A percentile compares a stretch with the other conserved stretches of the same genome.
Conservation (phyloP, 2,113 vertebrate genomes). For the Tyto alba region DNA sequence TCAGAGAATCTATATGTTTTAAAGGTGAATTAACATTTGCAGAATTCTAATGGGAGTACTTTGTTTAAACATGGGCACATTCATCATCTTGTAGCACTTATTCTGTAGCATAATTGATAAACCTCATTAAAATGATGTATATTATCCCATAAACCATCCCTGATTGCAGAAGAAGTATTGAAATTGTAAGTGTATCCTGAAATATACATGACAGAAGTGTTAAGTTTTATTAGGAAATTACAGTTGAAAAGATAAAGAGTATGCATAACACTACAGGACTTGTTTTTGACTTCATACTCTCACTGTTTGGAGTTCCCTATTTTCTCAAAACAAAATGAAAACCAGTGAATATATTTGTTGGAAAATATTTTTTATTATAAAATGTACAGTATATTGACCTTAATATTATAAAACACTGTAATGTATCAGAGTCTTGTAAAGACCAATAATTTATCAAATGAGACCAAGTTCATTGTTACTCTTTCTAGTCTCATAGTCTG, state of each 20-base stretch:
- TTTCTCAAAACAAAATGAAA: neutral
- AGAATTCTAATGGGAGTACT: neutral
- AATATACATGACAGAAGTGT: neutral
- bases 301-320: neutral
- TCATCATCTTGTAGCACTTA: neutral
- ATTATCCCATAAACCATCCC: neutral
- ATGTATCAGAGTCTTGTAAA: constrained; percentile 77
- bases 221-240: neutral
- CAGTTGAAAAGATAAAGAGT: neutral
- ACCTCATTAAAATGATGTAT: neutral
- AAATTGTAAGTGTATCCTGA: neutral
- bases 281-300: neutral
- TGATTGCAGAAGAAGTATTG: neutral
- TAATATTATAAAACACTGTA: constrained; percentile 73
- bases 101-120: neutral
- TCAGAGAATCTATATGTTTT: neutral
- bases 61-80: neutral
- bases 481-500: constrained; percentile 73
- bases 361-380: constrained; percentile 78
- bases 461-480: constrained; percentile 49
- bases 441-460: constrained; percentile 88
- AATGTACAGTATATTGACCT: constrained; percentile 78
- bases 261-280: neutral
- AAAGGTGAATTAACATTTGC: neutral
- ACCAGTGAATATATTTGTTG: neutral